Conservation (phyloP, 2,888 invertebrate species). For the Calephelis perditalis region DNA sequence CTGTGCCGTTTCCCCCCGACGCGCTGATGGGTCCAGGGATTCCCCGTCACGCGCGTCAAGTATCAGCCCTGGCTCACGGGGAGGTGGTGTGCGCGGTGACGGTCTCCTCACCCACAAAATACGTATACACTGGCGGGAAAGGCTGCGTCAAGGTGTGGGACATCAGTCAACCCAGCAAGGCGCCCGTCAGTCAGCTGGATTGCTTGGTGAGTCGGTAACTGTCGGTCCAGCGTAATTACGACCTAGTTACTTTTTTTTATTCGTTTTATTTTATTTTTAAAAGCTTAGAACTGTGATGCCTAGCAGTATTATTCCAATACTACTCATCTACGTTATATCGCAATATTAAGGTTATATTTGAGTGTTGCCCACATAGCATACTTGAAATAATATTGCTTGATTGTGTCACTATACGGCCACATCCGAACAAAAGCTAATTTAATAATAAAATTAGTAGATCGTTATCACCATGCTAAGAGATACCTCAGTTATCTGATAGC, state of each 20-base stretch:
- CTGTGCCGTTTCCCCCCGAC: conserved; percentile 96
- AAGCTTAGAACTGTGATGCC: neutral
- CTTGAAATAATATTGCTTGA: too few relatives aligned
- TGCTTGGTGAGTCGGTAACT: conserved; percentile 86
- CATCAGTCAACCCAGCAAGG: conserved; percentile 93
- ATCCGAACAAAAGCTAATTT: too few relatives aligned
- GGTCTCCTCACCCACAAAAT: conserved; percentile 94
- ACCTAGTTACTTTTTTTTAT: neutral
- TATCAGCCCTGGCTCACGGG: conserved; percentile 93
- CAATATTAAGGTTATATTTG: too few relatives aligned
- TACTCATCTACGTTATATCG: neutral
- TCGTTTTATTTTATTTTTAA: neutral
- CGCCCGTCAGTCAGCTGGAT: conserved; percentile 93
- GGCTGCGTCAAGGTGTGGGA: conserved; percentile 99
- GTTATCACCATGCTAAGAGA: too few relatives aligned
- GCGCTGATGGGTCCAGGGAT: conserved; percentile 95
- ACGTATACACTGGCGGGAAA: conserved; percentile 97
- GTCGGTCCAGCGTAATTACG: conserved; percentile 37
- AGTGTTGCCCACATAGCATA: too few relatives aligned
- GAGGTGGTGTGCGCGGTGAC: conserved; percentile 99
- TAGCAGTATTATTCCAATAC: conserved; percentile 6
- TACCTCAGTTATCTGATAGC: too few relatives aligned
- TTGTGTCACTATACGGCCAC: too few relatives aligned
- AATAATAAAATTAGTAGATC: too few relatives aligned
- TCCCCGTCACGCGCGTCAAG: conserved; percentile 92